phyloP scores from a whole-genome alignment of 2,113 vertebrate genomes.

The Danionella cerebrum region DNA sequence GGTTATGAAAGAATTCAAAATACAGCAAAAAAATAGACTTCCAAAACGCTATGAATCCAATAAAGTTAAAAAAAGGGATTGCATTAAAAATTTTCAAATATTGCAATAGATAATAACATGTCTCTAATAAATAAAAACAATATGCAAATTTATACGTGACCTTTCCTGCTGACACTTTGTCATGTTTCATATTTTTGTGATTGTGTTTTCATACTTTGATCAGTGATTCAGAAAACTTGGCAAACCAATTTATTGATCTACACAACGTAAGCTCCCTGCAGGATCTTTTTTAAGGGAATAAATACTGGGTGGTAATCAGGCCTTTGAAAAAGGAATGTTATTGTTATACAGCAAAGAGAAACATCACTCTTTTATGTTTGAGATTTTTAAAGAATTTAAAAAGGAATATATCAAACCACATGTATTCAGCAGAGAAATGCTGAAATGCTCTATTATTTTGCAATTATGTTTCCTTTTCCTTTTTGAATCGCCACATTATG shows the following conservation, averaged over 20 bases:
- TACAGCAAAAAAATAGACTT: too few relatives aligned
- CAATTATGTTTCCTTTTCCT: too few relatives aligned
- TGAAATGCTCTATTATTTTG: too few relatives aligned
- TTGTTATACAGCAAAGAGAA: background rate
- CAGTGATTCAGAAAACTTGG: constrained; percentile 1
- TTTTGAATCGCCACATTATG: too few relatives aligned
- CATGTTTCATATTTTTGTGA: background rate
- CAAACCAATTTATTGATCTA: background rate
- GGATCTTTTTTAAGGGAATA: background rate
- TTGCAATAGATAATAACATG: too few relatives aligned
- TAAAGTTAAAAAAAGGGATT: too few relatives aligned
- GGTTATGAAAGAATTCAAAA: too few relatives aligned
- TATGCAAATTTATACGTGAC: background rate
- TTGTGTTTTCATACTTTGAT: constrained; percentile 23
- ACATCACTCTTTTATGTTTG: background rate
- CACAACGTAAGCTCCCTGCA: background rate
- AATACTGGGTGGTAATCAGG: background rate
- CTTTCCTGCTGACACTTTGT: background rate
- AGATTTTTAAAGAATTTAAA: too few relatives aligned
- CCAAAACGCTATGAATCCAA: too few relatives aligned
- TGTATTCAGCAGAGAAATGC: too few relatives aligned
- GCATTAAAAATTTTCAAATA: too few relatives aligned
- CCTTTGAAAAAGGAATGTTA: background rate
- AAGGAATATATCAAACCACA: too few relatives aligned
- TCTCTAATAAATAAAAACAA: constrained; percentile 7